Base-by-base conservation (phyloP, 53 echinoderm and acorn worm genomes). In the Luidia sarsii region DNA sequence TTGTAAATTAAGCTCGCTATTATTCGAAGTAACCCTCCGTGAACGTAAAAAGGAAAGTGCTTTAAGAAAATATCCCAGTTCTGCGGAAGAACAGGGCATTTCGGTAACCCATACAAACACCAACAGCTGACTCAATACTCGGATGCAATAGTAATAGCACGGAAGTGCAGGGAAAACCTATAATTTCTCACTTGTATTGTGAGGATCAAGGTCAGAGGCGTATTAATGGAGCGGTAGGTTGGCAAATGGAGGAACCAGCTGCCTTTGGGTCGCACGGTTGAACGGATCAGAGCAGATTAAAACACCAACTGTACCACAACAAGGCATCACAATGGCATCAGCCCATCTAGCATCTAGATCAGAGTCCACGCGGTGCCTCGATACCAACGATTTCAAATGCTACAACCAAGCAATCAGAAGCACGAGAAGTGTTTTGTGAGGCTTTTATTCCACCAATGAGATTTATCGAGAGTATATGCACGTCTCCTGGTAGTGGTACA, bases 151-250 rank as follows among this genome's bases (percentile, higher is more conserved):
- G 32, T 63, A 66, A 66, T 27, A 2, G 67, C 20, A 14, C 41
- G 67, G 43, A 66, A 27, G 46, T 66, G 67, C 15, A 35, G 46
- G 39, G 45, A 8, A 25, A 66, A 66, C 8, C 36, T 41, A 18
- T 25, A 57, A 60, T 72, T 56, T 55, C 39, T 39, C 72, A 56
- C 57, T 56, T 38, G 56, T 56, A 9, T 57, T 54, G 35, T 2
- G 13, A 55, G 39, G 72, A 56, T 72, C 56, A 72, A 72, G 55
- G 56, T 34, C 72, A 37, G 18, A 15, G 23, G 24, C 14, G 23
- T 20, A 33, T 39, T 29, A 41, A n/a, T n/a, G n/a, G n/a, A n/a
- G n/a, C n/a, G n/a, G n/a, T n/a, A n/a, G n/a, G n/a, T n/a, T n/a
- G n/a, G n/a, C n/a, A n/a, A n/a, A n/a, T n/a, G n/a, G n/a, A n/a